phyloP scores from a whole-genome alignment of 2,888 invertebrate species.

The Criorhina ranunculi region DNA sequence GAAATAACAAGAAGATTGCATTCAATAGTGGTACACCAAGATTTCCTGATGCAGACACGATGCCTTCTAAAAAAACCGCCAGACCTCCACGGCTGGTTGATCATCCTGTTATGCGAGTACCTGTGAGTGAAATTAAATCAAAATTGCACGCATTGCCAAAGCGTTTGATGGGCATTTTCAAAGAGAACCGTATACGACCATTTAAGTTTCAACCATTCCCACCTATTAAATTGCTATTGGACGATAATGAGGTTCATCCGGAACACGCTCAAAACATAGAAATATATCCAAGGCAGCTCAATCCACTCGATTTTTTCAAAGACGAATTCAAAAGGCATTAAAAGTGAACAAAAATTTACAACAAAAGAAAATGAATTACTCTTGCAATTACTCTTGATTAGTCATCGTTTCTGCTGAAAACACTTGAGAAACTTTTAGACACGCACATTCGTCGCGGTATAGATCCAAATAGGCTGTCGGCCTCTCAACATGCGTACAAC shows the following conservation, averaged over 20 bases:
- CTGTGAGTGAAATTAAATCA: constrained; percentile 69
- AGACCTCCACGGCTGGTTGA: constrained; percentile 79
- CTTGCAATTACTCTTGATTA: too few relatives aligned
- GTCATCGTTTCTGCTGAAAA: too few relatives aligned
- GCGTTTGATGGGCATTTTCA: constrained; percentile 77
- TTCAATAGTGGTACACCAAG: constrained; percentile 82
- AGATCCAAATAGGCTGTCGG: too few relatives aligned
- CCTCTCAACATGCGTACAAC: too few relatives aligned
- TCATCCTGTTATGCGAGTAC: constrained; percentile 76
- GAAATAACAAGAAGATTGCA: constrained; percentile 82
- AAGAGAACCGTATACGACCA: constrained; percentile 79
- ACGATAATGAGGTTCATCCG: constrained; percentile 78
- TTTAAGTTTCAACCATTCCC: constrained; percentile 82
- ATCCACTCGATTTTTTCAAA: constrained; percentile 8
- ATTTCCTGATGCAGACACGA: constrained; percentile 79
- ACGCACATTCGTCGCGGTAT: too few relatives aligned
- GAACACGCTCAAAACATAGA: not conserved
- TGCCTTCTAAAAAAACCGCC: constrained; percentile 71
- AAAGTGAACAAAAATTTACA: not conserved
- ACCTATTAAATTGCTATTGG: constrained; percentile 80
- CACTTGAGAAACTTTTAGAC: too few relatives aligned
- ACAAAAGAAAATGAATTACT: too few relatives aligned
- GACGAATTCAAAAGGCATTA: not conserved
- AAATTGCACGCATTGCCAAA: constrained; percentile 78
- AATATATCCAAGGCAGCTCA: not conserved